These are phyloP conservation scores for Linhomoeus sp. DNA, from an alignment of 2,888 invertebrate genomes.

Conservation along the genomic window DNA sequence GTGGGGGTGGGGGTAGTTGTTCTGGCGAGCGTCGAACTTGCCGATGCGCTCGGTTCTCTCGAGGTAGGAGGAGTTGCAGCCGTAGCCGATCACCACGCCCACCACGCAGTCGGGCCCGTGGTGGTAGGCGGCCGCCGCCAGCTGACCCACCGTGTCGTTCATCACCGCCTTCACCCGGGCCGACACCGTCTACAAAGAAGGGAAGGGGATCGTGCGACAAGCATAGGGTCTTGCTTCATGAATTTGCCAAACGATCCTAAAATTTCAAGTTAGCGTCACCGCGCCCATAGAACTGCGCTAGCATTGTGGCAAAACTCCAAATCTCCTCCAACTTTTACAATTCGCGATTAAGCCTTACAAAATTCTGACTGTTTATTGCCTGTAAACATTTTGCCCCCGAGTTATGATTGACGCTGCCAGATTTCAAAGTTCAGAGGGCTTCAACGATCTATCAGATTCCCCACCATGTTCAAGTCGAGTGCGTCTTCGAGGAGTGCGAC, in stretches of 20 bases:
- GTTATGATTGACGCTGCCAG: no score
- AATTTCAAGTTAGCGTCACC: no score
- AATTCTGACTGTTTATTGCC: no score
- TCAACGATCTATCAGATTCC: neutral
- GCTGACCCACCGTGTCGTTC: constrained; percentile 28
- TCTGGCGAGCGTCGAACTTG: constrained; percentile 20
- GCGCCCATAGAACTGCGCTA: no score
- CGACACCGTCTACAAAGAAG: constrained; percentile 17
- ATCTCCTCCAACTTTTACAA: no score
- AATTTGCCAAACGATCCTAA: no score
- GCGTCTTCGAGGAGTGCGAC: constrained; percentile 24
- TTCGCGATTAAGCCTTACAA: no score
- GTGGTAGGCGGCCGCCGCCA: constrained; percentile 24
- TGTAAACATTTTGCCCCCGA: no score
- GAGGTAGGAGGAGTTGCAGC: constrained; percentile 26
- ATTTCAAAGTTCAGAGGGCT: no score
- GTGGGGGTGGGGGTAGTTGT: constrained; percentile 18
- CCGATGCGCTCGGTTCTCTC: constrained; percentile 19
- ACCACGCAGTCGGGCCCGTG: constrained; percentile 24
- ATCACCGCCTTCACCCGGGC: constrained; percentile 27
- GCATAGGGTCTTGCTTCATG: no score
- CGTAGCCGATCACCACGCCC: constrained; percentile 26
- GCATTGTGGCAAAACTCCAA: no score
- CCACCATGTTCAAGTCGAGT: constrained; percentile 24
- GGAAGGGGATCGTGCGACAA: no score